Evolutionary conservation across 2,797 vertebrate genomes (phyloP), one percentile per base, ranked within the genome.

Genomic region (Etheostoma perlongum): DNA sequence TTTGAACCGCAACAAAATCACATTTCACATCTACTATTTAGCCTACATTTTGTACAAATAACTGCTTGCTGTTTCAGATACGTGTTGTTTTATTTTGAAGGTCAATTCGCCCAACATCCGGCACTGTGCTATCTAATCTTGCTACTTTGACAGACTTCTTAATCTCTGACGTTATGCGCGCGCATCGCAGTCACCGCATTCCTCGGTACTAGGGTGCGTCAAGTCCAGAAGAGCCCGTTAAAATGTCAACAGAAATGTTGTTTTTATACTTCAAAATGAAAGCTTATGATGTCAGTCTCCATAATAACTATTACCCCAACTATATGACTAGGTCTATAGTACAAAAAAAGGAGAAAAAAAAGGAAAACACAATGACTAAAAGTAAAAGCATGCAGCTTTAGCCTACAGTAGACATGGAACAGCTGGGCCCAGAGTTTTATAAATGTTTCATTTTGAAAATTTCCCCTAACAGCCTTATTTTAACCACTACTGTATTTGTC

Each of bases 161-260:
- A 42, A 0, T 1, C 73, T 74, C 79, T 91, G 85, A 90, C 90
- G 91, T 83, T 76, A 76, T 92, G 90, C 83, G 86, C 86, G 88
- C 89, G 86, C 87, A 77, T 61, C 85, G 80, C 90, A 60, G 74
- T 30, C 75, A 25, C 86, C 70, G 67, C 86, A 79, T 84, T 83
- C 66, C 44, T 74, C 55, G 12, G 63, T 36, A 44, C 71, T 3
- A 13, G 58, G 71, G 70, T 51, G 78, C 72, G 75, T 86, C 74
- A 86, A 89, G 85, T 49, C 57, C 33, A 21, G 78, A 5, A 27
- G 52, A 57, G 21, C 59, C 46, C 4, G 67, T 16, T 2, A 0
- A 27, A 15, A 58, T 25, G 7, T 59, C 44, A 48, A 30, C 33
- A 42, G 16, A 44, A 60, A 61, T 25, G 19, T 12, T 23, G 0